Conservation (phyloP, 2,888 invertebrate species). For the Tetranychus truncatus region DNA sequence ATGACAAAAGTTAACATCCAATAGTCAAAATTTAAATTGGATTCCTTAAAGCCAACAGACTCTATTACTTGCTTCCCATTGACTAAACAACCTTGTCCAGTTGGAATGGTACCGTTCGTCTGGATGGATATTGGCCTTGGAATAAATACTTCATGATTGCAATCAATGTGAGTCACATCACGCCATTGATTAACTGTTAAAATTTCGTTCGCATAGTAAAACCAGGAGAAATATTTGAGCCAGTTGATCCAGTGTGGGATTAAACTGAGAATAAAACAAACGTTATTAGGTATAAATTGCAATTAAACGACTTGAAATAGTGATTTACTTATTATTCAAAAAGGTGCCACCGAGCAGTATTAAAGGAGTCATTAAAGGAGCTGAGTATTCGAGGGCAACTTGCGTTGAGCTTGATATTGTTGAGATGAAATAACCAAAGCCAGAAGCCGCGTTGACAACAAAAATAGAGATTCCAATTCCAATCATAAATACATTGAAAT, state of each 20-base stretch:
- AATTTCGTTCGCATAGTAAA: slow-evolving; percentile 75
- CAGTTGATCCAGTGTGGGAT: slow-evolving; percentile 65
- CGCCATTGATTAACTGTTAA: slow-evolving; percentile 73
- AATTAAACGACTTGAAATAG: not conserved
- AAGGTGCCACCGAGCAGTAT: slow-evolving; percentile 89
- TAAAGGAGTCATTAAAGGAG: slow-evolving; percentile 78
- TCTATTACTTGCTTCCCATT: slow-evolving; percentile 58
- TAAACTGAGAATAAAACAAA: slow-evolving; percentile 31
- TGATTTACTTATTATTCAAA: slow-evolving; percentile 57
- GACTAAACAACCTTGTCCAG: slow-evolving; percentile 32
- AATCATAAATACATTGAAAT: not conserved
- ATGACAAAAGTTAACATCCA: slow-evolving; percentile 50
- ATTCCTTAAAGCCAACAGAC: slow-evolving; percentile 55
- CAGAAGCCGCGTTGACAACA: not conserved
- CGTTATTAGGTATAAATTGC: too few species aligned
- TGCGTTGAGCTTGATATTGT: slow-evolving; percentile 61
- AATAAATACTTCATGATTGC: slow-evolving; percentile 37
- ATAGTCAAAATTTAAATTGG: slow-evolving; percentile 50
- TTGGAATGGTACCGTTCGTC: not conserved
- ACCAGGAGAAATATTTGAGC: slow-evolving; percentile 77
- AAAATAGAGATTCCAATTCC: not conserved
- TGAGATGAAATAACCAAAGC: slow-evolving; percentile 63
- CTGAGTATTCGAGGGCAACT: slow-evolving; percentile 74
- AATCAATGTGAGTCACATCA: slow-evolving; percentile 54
- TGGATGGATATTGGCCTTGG: too few species aligned